phyloP scores from a whole-genome alignment of 2,113 vertebrate genomes.

The Anhinga rufa region DNA sequence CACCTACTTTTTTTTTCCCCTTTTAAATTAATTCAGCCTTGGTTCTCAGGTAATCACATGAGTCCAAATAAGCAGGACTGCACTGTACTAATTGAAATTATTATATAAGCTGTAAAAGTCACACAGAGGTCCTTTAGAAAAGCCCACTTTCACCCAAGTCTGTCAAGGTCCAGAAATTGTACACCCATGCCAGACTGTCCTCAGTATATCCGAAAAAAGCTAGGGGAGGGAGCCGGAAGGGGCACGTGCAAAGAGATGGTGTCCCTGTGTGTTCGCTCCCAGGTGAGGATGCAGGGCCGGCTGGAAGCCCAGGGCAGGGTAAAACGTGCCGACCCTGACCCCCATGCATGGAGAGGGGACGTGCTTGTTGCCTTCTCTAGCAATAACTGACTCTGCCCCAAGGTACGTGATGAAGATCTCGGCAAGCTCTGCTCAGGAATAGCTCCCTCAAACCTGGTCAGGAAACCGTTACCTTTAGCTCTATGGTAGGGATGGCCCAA shows the following conservation, averaged over 20 bases:
- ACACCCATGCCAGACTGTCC: background rate
- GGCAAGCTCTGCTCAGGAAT: background rate
- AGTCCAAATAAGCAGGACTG: background rate
- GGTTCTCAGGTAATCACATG: background rate
- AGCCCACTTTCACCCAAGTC: background rate
- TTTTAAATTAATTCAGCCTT: constrained; percentile 10
- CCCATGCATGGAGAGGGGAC: fast-evolving
- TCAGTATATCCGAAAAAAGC: background rate
- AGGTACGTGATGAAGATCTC: background rate
- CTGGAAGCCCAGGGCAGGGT: background rate
- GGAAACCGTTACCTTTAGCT: background rate
- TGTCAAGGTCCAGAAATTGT: background rate
- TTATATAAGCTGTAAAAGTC: background rate
- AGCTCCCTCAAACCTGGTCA: background rate
- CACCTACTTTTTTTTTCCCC: background rate
- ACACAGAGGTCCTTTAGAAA: background rate
- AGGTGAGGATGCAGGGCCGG: background rate
- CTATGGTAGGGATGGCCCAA: background rate
- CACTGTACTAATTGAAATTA: background rate
- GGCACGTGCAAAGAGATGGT: background rate
- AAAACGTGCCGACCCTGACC: background rate
- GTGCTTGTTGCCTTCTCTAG: background rate
- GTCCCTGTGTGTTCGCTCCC: background rate
- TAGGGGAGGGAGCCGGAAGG: background rate
- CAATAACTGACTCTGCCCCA: background rate